A percentile compares a stretch with the other conserved stretches of the same genome.
Conservation (phyloP, 2,113 vertebrate genomes). For the Willisornis vidua region DNA sequence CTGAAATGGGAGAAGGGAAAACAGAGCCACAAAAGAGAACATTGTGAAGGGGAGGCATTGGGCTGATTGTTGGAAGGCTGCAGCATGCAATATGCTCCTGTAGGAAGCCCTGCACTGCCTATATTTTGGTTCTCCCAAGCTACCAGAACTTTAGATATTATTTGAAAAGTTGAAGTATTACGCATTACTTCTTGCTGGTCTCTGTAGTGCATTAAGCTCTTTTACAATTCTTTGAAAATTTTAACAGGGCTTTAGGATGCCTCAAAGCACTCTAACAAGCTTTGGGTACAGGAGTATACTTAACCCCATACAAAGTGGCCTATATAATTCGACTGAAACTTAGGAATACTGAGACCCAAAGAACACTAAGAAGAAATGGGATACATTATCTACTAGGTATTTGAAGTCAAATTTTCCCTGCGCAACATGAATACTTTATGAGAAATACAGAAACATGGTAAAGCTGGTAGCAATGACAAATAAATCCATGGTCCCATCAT, state of each 20-base stretch:
- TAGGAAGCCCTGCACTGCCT: neutral
- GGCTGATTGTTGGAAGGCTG: neutral
- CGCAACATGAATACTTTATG: neutral
- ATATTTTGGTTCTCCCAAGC: neutral
- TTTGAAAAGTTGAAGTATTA: neutral
- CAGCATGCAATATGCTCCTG: neutral
- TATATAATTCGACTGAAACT: neutral
- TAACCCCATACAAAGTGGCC: neutral
- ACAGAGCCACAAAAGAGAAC: neutral
- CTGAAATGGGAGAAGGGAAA: neutral
- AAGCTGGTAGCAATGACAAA: neutral
- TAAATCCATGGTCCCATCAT: neutral
- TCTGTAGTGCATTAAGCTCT: neutral
- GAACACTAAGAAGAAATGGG: neutral
- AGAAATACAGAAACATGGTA: neutral
- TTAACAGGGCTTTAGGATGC: neutral
- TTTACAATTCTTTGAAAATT: neutral
- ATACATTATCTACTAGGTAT: neutral
- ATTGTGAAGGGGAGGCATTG: neutral
- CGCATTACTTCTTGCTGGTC: neutral
- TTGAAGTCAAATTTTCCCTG: neutral
- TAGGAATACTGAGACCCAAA: neutral
- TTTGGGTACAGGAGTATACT: neutral
- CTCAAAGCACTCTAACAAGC: neutral
- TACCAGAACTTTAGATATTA: neutral